These are phyloP conservation scores for Prosopocoilus inquinatus DNA, from an alignment of 2,888 invertebrate genomes.

Conservation along the genomic window DNA sequence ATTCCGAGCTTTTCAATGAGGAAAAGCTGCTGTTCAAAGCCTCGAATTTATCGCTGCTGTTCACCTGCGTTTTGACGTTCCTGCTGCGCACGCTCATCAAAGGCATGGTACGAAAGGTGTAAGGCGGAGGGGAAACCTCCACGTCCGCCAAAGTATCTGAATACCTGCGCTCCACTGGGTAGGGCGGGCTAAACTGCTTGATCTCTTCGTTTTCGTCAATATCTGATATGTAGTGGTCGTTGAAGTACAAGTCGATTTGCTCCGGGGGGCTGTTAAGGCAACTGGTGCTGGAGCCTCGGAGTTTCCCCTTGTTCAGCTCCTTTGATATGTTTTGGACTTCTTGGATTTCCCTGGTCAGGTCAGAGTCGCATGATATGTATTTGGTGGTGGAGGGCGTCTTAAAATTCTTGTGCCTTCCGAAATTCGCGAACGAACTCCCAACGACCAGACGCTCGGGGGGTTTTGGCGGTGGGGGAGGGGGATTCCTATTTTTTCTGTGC, in stretches of 20 bases:
- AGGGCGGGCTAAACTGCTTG: constrained; percentile 41
- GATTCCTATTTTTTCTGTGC: not conserved
- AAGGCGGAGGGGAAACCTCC: constrained; percentile 7
- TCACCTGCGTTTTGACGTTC: not conserved
- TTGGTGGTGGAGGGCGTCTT: not conserved
- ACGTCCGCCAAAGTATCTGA: constrained; percentile 20
- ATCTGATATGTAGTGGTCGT: constrained; percentile 49
- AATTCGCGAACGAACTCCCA: not conserved
- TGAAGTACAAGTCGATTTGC: constrained; percentile 27
- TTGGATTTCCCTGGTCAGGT: constrained; percentile 43
- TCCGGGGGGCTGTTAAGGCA: not conserved
- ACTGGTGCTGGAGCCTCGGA: constrained; percentile 20
- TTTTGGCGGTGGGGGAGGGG: not conserved
- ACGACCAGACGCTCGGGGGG: not conserved
- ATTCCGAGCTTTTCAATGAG: constrained; percentile 46
- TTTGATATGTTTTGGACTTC: constrained; percentile 42
- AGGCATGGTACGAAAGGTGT: constrained; percentile 6
- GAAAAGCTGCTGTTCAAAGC: constrained; percentile 37
- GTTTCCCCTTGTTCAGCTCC: constrained; percentile 35
- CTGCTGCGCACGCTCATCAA: not conserved
- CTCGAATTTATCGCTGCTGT: constrained; percentile 16
- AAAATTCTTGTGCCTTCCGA: not conserved
- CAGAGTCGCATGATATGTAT: constrained; percentile 42
- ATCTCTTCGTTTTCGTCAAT: constrained; percentile 50
- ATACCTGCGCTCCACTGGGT: constrained; percentile 30